Evolutionary conservation across 2,113 vertebrate species (phyloP).

Genomic region (Osmerus mordax): DNA sequence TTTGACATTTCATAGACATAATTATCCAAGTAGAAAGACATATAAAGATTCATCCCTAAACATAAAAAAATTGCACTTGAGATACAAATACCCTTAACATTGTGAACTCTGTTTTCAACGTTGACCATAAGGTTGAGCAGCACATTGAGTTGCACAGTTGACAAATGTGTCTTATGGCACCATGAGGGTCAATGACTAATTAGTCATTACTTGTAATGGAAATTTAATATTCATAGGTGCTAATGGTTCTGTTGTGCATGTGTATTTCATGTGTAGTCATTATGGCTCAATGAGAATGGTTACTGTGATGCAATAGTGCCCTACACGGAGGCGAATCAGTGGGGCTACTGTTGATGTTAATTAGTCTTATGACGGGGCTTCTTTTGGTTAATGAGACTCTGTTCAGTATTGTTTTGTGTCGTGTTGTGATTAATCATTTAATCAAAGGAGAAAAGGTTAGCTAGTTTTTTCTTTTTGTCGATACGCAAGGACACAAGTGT

Average conservation of each 20-base stretch:
- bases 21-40: not conserved
- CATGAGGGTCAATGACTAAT: not conserved
- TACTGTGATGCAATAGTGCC: slow-evolving; percentile 27
- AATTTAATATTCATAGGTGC: too few relatives aligned
- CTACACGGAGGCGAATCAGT: slow-evolving; percentile 32
- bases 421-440: slow-evolving; percentile 37
- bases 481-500: slow-evolving; percentile 1
- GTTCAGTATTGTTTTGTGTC: slow-evolving; percentile 31
- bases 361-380: slow-evolving; percentile 34
- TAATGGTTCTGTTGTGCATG: not conserved
- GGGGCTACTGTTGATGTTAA: slow-evolving; percentile 29
- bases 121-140: too few relatives aligned
- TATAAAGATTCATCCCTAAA: too few relatives aligned
- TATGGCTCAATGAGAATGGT: slow-evolving; percentile 8
- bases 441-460: slow-evolving; percentile 6
- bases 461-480: slow-evolving; percentile 28
- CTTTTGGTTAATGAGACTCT: slow-evolving; percentile 37
- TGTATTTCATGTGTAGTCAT: slow-evolving; percentile 17
- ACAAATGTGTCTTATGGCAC: too few relatives aligned
- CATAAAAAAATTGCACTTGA: too few relatives aligned
- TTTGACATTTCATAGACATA: slow-evolving; percentile 24
- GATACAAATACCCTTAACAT: not conserved
- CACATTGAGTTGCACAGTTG: not conserved
- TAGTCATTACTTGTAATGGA: too few relatives aligned
- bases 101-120: not conserved